Base-by-base conservation (phyloP, 2,113 vertebrate species). In the Melanerpes formicivorus region DNA sequence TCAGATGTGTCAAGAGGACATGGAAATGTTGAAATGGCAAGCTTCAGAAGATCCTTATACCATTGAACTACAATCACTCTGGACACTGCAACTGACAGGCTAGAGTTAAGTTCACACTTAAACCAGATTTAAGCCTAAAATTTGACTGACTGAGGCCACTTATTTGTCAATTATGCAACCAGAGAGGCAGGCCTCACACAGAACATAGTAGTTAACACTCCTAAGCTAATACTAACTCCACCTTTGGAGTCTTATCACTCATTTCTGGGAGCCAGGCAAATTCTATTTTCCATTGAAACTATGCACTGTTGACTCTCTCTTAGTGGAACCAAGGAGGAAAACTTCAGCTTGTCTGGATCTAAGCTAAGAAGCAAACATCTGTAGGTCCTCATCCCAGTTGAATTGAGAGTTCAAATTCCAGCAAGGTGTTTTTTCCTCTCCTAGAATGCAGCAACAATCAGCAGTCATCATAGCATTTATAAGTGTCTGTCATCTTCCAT, bases 351-450 rank as follows among this genome's bases (percentile, higher is more conserved):
- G 16, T 66, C 30, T 19, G 60, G 3, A 26, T 59, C 16, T 46
- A 32, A 94, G 7, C 5, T 65, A 54, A 64, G n/a, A 48, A 63
- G 13, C 25, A 79, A 79, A 70, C 29, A 54, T 18, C 23, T 30
- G 10, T 19, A 64, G 11, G 13, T 87, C 18, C 30, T 81, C 22
- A 16, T 60, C 23, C 5, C 37, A 54, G 26, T 2, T 88, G 80
- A 84, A 86, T 74, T 14, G 26, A 78, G 25, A 80, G 10, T 15
- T 14, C 18, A 81, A 69, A 62, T 60, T 46, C 44, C 27, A 65
- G 14, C 19, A 65, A 22, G 0, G 0, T 32, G 17, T 4, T n/a
- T 54, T 54, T 32, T 66, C 66, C 14, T 77, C 32, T 76, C 29
- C 26, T 50, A 44, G 71, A 64, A 72, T 5, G 6, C 25, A 78